Conservation (phyloP, 2,888 invertebrate species). For the Creontiades dilutus region DNA sequence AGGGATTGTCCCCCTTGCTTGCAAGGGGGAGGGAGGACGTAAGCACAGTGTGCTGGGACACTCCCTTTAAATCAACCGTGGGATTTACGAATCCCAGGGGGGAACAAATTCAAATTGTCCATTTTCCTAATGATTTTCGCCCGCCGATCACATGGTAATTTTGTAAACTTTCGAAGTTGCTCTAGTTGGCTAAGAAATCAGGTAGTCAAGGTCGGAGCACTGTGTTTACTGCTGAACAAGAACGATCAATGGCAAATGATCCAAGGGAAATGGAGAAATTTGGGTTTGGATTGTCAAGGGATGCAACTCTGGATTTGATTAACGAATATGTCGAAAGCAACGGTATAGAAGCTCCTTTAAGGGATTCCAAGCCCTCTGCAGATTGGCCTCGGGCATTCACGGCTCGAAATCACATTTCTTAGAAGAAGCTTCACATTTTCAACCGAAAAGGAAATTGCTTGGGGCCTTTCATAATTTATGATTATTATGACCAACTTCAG, state of each 20-base stretch:
- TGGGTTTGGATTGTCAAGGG: conserved; percentile 77
- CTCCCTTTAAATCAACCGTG: too few species aligned
- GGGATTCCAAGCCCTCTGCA: conserved; percentile 76
- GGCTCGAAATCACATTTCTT: conserved; percentile 76
- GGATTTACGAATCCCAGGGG: too few species aligned
- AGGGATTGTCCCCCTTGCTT: too few species aligned
- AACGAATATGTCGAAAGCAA: conserved; percentile 76
- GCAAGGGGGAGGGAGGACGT: too few species aligned
- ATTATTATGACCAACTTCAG: conserved; percentile 74
- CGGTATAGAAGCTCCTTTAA: conserved; percentile 76
- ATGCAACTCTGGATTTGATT: conserved; percentile 77
- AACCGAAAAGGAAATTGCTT: conserved; percentile 77
- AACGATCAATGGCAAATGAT: conserved; percentile 75
- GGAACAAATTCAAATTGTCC: too few species aligned
- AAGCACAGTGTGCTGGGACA: too few species aligned
- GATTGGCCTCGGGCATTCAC: conserved; percentile 77
- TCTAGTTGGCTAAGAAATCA: conserved; percentile 71
- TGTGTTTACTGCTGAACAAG: neutral
- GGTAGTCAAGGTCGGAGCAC: conserved; percentile 43
- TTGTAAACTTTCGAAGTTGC: too few species aligned
- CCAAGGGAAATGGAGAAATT: conserved; percentile 77
- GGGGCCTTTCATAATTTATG: conserved; percentile 76
- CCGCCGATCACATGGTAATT: neutral
- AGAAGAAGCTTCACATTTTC: conserved; percentile 77
- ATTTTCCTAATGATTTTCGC: neutral